Conservation (phyloP, 2,797 vertebrate species). For the Carduelis carduelis region DNA sequence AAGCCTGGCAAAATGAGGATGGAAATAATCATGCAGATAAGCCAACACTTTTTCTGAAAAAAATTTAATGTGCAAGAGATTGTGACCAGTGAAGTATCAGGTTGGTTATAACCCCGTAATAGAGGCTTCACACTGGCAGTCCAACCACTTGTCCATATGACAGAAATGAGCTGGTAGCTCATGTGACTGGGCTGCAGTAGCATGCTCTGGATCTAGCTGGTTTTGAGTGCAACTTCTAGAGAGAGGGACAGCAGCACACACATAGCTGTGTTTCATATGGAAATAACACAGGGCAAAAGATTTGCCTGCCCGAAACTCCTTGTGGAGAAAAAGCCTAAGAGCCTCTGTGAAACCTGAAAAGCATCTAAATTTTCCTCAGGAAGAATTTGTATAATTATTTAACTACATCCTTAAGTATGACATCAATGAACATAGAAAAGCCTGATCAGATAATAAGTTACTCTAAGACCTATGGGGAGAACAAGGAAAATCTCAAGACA, state of each 20-base stretch:
- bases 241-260: not conserved
- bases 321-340: not conserved
- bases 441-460: not conserved
- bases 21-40: not conserved
- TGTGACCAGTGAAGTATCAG: not conserved
- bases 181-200: not conserved
- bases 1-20: not conserved
- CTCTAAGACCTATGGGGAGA: not conserved
- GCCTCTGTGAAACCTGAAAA: not conserved
- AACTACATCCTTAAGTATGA: not conserved
- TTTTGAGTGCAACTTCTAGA: not conserved
- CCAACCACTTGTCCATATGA: not conserved
- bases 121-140: not conserved
- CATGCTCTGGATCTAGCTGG: not conserved
- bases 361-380: not conserved
- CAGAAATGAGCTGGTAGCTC: not conserved
- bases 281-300: not conserved
- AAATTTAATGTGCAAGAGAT: not conserved
- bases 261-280: not conserved
- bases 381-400: not conserved
- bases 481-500: not conserved
- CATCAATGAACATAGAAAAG: not conserved
- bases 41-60: not conserved
- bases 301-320: not conserved
- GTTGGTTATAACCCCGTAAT: not conserved